Evolutionary conservation across 1,140 invertebrate species (phyloP).

Genomic region (Lithobius niger): DNA sequence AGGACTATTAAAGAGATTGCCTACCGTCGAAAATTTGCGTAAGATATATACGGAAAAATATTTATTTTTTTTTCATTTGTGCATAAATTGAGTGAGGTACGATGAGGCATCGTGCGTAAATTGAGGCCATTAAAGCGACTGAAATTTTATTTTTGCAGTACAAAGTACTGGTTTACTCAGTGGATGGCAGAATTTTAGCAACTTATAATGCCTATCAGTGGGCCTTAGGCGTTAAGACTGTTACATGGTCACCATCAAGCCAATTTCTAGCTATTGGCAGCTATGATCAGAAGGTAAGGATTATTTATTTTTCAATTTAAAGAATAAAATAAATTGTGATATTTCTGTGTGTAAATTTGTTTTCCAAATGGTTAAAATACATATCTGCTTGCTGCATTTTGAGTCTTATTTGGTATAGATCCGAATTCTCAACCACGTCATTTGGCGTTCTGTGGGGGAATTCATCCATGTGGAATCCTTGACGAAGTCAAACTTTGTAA

Average conservation of each 20-base stretch:
- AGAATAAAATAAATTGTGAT: not conserved
- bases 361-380: not conserved
- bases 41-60: too few species aligned
- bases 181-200: conserved; percentile 32
- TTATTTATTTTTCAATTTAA: not conserved
- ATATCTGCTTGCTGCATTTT: too few species aligned
- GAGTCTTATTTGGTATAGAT: conserved; percentile 22
- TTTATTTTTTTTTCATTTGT: too few species aligned
- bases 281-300: conserved; percentile 34
- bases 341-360: conserved; percentile 2
- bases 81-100: too few species aligned
- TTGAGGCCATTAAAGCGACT: too few species aligned
- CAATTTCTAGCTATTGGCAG: conserved; percentile 36
- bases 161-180: conserved; percentile 31
- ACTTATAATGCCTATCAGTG: conserved; percentile 32
- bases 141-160: conserved; percentile 25
- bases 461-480: conserved; percentile 22
- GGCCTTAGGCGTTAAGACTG: conserved; percentile 33
- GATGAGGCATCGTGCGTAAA: too few species aligned
- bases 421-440: conserved; percentile 33
- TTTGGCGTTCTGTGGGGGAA: conserved; percentile 30
- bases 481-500: conserved; percentile 22
- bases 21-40: too few species aligned
- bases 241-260: conserved; percentile 34
- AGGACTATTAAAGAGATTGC: too few species aligned